Evolutionary conservation across 2,888 invertebrate species (phyloP), one percentile per base, ranked within the genome.

Genomic region (Coecobrya sp.): DNA sequence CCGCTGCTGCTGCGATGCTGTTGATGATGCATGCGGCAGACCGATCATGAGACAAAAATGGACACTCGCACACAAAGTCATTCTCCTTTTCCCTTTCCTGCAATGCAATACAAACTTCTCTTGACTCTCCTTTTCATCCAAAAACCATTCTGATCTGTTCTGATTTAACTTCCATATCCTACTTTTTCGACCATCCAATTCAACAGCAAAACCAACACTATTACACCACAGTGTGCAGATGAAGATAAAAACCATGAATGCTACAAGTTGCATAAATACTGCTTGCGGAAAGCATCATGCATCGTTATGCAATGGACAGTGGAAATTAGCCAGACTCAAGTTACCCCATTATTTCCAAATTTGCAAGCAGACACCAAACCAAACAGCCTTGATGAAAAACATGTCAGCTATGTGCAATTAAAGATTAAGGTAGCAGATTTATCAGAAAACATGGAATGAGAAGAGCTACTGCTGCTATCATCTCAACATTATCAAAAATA

Each of bases 11-110:
- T 49, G 49, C 55, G 7, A 1, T 55, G 55, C 55, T n/a, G n/a
- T 19, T 2, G 11, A 19, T n/a, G n/a, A 22, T 62, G 22, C 22
- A 62, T 22, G 11, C 1, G 25, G 11, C 30, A 65, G 30, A 65
- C 65, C 13, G 65, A 27, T 65, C 42, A 65, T 70, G 70, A 70
- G 70, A 70, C 42, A 42, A 70, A 68, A 68, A 42, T 70, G 70
- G 70, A 70, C 70, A 36, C 8, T n/a, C 55, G 55, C n/a, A n/a
- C n/a, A n/a, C n/a, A n/a, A n/a, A n/a, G 10, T 52, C 52, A n/a
- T n/a, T 52, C 52, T 11, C 52, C 1, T n/a, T 52, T 49, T 49
- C 49, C 10, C 49, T 3, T 1, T 11, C 10, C 1, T 10, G 10
- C 42, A 42, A 42, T 42, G 42, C 42, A 10, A 49, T 49, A 13